These are phyloP conservation scores for Heliconius charithonia DNA, from an alignment of 2,888 invertebrate genomes.

Conservation along the genomic window DNA sequence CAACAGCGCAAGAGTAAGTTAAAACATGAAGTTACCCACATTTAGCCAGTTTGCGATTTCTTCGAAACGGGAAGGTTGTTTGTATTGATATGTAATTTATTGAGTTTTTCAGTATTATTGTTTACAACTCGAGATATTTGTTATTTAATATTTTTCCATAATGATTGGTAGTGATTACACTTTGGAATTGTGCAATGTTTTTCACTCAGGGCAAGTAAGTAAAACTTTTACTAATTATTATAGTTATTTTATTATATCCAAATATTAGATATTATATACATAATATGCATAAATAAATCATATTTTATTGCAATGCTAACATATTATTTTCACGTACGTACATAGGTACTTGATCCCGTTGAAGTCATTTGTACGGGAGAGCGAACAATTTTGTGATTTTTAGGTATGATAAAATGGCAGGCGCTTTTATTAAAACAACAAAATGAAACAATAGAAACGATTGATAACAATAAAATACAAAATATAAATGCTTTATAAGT, in stretches of 20 bases:
- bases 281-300: neutral
- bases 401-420: slow-evolving; percentile 4
- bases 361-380: slow-evolving; percentile 62
- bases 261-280: neutral
- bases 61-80: slow-evolving; percentile 49
- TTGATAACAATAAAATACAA: neutral
- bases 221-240: neutral
- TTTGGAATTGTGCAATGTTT: slow-evolving; percentile 93
- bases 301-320: neutral
- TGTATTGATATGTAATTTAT: slow-evolving; percentile 40
- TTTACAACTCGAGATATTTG: slow-evolving; percentile 49
- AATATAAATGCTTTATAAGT: neutral
- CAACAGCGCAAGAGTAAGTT: slow-evolving; percentile 65
- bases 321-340: neutral
- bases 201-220: slow-evolving; percentile 93
- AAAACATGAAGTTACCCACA: slow-evolving; percentile 66
- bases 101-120: slow-evolving; percentile 51
- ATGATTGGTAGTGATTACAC: slow-evolving; percentile 94
- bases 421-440: slow-evolving; percentile 1
- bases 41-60: slow-evolving; percentile 61
- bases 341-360: slow-evolving; percentile 54
- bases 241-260: neutral
- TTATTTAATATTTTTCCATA: slow-evolving; percentile 54
- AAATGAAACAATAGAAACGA: neutral
- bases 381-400: neutral